Evolutionary conservation across 2,113 vertebrate genomes (phyloP).

Genomic region (Cathartes aura): DNA sequence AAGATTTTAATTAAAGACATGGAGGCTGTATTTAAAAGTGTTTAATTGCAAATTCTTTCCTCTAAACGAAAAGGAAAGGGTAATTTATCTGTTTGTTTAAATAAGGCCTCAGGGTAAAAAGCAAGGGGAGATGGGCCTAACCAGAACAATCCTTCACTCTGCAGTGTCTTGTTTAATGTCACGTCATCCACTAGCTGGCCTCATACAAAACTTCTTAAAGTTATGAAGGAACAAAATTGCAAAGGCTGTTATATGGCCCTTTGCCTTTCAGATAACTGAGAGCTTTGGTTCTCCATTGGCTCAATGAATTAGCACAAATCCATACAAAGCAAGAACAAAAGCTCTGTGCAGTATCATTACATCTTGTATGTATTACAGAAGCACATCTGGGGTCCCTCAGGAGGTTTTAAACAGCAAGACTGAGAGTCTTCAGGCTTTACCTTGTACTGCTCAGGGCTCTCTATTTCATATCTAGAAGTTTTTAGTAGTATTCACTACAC

Average conservation of each 20-base stretch:
- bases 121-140: neutral
- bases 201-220: neutral
- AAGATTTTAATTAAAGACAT: slow-evolving; percentile 42
- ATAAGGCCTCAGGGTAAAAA: neutral
- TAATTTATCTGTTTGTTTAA: neutral
- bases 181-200: neutral
- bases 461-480: neutral
- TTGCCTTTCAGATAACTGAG: neutral
- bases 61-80: neutral
- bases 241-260: neutral
- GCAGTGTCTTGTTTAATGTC: neutral
- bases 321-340: neutral
- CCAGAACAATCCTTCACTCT: neutral
- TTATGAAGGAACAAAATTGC: neutral
- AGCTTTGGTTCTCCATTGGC: neutral
- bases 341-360: neutral
- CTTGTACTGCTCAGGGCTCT: neutral
- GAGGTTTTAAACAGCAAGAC: neutral
- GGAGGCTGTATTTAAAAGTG: neutral
- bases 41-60: neutral
- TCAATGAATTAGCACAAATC: neutral
- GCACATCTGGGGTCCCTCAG: neutral
- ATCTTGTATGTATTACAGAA: neutral
- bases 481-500: neutral
- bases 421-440: neutral